These are phyloP conservation scores for Drosophila vallismaia DNA, from an alignment of 2,888 invertebrate species.

Conservation along the genomic window DNA sequence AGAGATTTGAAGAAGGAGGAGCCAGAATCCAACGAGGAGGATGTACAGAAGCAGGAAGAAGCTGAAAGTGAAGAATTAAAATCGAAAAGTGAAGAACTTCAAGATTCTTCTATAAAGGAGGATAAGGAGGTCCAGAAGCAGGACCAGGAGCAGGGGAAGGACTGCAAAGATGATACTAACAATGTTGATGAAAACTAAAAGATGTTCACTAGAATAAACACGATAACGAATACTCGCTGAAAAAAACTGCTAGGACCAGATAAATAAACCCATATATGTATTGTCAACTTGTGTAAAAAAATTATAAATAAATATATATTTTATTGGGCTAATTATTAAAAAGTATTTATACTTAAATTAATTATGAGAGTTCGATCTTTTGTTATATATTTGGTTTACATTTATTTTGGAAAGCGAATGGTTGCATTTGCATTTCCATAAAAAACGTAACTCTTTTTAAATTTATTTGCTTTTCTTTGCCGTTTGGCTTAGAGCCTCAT, in stretches of 20 bases:
- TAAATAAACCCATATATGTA: slow-evolving; percentile 1
- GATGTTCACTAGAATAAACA: slow-evolving; percentile 59
- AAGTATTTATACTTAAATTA: neutral
- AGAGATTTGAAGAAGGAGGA: neutral
- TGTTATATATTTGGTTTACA: too few species aligned
- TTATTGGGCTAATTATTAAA: neutral
- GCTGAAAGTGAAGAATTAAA: neutral
- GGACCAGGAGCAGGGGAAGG: neutral
- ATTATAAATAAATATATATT: slow-evolving; percentile 11
- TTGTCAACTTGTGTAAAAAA: slow-evolving; percentile 5
- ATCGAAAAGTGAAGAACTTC: neutral
- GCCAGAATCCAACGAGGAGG: neutral
- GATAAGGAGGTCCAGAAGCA: neutral
- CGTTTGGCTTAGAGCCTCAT: neutral
- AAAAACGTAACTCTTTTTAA: neutral
- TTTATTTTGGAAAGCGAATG: too few species aligned
- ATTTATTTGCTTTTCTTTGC: slow-evolving; percentile 4
- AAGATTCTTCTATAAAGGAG: neutral
- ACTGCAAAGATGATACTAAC: neutral
- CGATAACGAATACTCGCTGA: slow-evolving; percentile 49
- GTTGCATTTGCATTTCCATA: neutral
- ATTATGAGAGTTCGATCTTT: too few species aligned
- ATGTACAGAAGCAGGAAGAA: neutral
- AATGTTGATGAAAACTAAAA: slow-evolving; percentile 24
- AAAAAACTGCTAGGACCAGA: slow-evolving; percentile 29